Base-by-base conservation (phyloP, 2,113 vertebrate species). In the Macheiramphus alcinus region DNA sequence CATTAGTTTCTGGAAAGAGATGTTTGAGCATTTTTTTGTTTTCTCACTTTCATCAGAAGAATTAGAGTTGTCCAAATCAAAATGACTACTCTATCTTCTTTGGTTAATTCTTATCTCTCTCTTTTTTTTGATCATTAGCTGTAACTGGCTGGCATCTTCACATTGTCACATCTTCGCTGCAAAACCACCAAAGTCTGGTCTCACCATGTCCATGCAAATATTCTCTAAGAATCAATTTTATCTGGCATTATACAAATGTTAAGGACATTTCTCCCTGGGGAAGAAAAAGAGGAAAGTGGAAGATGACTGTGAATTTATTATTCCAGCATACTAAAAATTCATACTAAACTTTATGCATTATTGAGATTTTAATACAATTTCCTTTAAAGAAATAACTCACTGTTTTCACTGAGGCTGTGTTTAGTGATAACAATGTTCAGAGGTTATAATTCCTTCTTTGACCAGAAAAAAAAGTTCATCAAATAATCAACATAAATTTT, bases 81-180 rank as follows among this genome's bases (percentile, higher is more conserved):
- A 83, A 72, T 38, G 0, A 42, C 8, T 22, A 14, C 3, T 3
- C 3, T 11, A 6, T 7, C 10, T 9, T n/a, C 5, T 26, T 52
- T 43, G 22, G 26, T 56, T 58, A 68, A 16, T 52, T 70, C 19
- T 27, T 13, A 1, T 32, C 1, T 19, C 0, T 38, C 21, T 50
- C 14, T 29, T 50, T 50, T 13, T 11, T 66, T 48, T 36, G 0
- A 16, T 65, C 1, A 0, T 36, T 72, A 34, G 4, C 23, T 42
- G 38, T 34, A 38, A 42, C 10, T 50, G 29, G 25, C 8, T 1
- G 1, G 4, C 4, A 47, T 23, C 32, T 88, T 92, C 42, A 50
- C 11, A 25, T 4, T 34, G 9, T 45, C 22, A 40, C 25, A 63
- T 80, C 32, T 68, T 45, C 29, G 16, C 17, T 67, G 43, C 4